Percentiles rank a stretch among this genome's conserved stretches.
Evolutionary conservation across 2,888 invertebrate species (phyloP).

Genomic region (Lepidochitona cinerea): DNA sequence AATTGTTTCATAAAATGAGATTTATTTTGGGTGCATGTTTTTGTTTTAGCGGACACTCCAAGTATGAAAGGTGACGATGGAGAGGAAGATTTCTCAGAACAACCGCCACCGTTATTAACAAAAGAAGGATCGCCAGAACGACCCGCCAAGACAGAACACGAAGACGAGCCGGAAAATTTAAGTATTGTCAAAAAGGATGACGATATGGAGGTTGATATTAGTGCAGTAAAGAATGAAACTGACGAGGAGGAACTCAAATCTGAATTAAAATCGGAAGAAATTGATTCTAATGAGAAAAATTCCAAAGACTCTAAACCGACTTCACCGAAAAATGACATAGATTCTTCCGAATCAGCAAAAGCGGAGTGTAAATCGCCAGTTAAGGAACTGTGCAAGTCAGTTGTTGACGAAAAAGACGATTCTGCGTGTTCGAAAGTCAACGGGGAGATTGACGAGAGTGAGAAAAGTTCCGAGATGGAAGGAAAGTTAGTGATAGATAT

Average conservation of each 20-base stretch:
- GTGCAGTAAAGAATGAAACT: constrained; percentile 9
- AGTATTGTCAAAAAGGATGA: constrained; percentile 19
- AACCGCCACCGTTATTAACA: not conserved
- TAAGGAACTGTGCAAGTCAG: no score
- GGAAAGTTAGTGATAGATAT: not conserved
- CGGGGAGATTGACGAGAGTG: not conserved
- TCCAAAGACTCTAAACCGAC: not conserved
- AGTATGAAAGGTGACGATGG: not conserved
- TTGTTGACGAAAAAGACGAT: not conserved
- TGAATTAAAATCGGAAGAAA: not conserved
- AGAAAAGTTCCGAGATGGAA: not conserved
- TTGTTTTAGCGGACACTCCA: no score
- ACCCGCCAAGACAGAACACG: constrained; percentile 43
- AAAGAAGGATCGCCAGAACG: not conserved
- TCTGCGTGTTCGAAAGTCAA: not conserved
- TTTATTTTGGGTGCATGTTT: no score
- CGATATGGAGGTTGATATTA: not conserved
- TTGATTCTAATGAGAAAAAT: constrained; percentile 30
- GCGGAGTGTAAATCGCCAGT: no score
- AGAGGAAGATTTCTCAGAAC: not conserved
- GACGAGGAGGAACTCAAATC: not conserved
- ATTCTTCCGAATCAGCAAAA: no score
- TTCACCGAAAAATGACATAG: no score
- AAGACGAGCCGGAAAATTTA: constrained; percentile 54
- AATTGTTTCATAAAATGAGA: no score